Evolutionary conservation across 64 coral and sea anemone species (phyloP).

Genomic region (Orbicella faveolata): DNA sequence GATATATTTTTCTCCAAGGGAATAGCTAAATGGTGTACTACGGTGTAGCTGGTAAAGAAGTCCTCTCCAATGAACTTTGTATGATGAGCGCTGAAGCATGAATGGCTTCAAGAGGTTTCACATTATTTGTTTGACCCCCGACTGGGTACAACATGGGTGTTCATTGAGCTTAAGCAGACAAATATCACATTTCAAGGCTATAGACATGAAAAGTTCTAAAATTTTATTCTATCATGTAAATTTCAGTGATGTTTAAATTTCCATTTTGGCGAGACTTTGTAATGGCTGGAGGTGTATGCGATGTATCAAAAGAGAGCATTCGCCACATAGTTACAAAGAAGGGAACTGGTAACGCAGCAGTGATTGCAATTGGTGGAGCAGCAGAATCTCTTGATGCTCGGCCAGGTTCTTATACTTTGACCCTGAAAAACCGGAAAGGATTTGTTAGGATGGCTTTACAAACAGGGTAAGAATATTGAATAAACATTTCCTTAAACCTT

Average conservation of each 20-base stretch:
- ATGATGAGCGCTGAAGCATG: no score
- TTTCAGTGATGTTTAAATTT: conserved; percentile 83
- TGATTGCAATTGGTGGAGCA: conserved; percentile 79
- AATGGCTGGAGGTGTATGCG: conserved; percentile 74
- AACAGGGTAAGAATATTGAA: conserved; percentile 54
- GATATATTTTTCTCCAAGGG: neutral
- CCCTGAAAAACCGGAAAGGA: conserved; percentile 79
- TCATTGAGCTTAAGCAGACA: no score
- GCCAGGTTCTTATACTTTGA: conserved; percentile 74
- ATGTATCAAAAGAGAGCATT: conserved; percentile 74
- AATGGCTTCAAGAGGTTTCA: no score
- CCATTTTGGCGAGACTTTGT: conserved; percentile 73
- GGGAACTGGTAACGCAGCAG: conserved; percentile 70
- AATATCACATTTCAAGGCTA: no score
- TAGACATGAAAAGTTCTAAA: no score
- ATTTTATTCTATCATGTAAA: neutral
- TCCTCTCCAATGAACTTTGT: no score
- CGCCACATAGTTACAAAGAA: conserved; percentile 46
- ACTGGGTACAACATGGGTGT: no score
- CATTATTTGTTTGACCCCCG: no score
- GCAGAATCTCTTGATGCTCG: conserved; percentile 84
- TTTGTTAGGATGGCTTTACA: conserved; percentile 79
- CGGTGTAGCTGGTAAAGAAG: no score
- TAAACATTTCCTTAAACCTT: neutral
- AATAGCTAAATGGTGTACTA: neutral